Conservation (phyloP, 1,140 invertebrate species). For the Drosophila suzukii region DNA sequence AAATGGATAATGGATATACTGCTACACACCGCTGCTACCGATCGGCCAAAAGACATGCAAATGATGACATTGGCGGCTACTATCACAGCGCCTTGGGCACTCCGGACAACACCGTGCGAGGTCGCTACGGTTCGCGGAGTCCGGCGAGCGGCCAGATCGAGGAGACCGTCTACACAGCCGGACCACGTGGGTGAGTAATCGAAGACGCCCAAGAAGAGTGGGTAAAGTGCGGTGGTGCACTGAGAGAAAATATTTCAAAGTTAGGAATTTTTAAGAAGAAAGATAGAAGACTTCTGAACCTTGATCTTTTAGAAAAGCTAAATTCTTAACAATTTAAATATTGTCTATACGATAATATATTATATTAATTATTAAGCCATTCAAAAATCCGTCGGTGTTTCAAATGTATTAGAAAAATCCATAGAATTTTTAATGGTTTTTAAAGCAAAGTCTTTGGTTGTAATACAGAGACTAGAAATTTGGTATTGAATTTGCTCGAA, state of each 20-base stretch:
- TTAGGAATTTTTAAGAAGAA: no score
- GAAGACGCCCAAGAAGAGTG: conserved; percentile 33
- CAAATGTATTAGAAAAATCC: no score
- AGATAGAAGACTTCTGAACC: no score
- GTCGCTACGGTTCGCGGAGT: conserved; percentile 88
- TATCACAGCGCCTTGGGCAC: conserved; percentile 87
- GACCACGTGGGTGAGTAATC: conserved; percentile 87
- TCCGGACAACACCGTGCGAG: conserved; percentile 87
- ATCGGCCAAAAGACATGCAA: conserved; percentile 86
- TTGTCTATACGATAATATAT: no score
- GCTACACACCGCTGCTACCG: background rate
- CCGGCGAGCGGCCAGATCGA: conserved; percentile 88
- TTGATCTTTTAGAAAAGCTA: no score
- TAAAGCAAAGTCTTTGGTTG: no score
- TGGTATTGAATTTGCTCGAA: no score
- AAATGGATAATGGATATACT: conserved; percentile 4
- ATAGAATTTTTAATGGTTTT: no score
- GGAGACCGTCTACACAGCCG: conserved; percentile 89
- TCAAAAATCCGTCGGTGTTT: no score
- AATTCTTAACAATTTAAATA: no score
- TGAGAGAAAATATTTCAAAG: background rate
- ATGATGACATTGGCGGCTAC: conserved; percentile 87
- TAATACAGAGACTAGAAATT: no score
- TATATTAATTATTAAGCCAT: no score
- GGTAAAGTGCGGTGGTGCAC: conserved; percentile 35